phyloP scores from a whole-genome alignment of 2,888 invertebrate species.

The Cordilura impudica region DNA sequence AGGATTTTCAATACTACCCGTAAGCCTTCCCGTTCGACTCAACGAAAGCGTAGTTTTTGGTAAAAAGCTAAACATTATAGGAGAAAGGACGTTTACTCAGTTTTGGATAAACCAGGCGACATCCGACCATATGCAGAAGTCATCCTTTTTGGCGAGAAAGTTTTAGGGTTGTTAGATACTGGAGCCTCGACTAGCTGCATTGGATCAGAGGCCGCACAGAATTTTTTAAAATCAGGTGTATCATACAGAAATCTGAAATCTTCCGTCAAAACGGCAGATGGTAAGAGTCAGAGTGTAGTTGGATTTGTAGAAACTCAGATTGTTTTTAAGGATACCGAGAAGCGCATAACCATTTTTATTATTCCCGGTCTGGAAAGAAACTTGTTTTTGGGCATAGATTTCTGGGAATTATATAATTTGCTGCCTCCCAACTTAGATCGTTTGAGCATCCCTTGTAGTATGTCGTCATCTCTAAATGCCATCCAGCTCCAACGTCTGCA shows the following conservation, averaged over 20 bases:
- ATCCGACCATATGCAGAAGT: constrained; percentile 39
- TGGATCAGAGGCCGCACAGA: constrained; percentile 25
- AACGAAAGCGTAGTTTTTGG: constrained; percentile 15
- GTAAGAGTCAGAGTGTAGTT: neutral
- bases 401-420: too few relatives aligned
- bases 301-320: neutral
- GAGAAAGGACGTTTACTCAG: neutral
- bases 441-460: too few relatives aligned
- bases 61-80: too few relatives aligned
- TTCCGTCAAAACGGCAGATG: constrained; percentile 9
- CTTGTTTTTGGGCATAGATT: too few relatives aligned
- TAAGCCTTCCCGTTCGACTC: neutral
- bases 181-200: constrained; percentile 38
- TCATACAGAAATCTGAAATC: neutral
- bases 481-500: too few relatives aligned
- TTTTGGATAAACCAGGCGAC: constrained; percentile 19
- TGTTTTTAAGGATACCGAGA: neutral
- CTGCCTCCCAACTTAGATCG: too few relatives aligned
- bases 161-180: constrained; percentile 33
- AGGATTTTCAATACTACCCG: constrained; percentile 20
- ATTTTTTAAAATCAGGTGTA: constrained; percentile 2
- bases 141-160: neutral
- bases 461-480: too few relatives aligned
- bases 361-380: too few relatives aligned
- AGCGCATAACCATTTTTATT: neutral